Evolutionary conservation across 2,797 vertebrate species (phyloP).

Genomic region (Tapera naevia): DNA sequence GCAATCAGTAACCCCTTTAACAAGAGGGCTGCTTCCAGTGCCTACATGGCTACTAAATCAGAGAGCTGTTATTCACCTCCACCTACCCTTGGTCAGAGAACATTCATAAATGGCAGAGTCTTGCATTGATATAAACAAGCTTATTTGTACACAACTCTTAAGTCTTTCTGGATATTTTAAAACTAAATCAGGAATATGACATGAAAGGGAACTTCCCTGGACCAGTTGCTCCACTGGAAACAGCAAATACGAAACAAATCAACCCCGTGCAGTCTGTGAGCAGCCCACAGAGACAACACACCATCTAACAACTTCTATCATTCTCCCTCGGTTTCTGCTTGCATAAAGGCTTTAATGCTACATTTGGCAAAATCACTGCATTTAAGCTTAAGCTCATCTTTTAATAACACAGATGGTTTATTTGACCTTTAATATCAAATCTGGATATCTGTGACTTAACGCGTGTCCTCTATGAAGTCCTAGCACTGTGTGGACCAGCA

Average conservation of each 20-base stretch:
- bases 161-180: background rate
- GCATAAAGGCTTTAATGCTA: constrained; percentile 9
- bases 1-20: background rate
- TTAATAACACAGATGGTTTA: constrained; percentile 1
- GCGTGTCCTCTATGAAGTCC: background rate
- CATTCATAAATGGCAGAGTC: too few relatives aligned
- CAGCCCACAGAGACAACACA: background rate
- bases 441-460: background rate
- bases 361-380: background rate
- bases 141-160: background rate
- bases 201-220: background rate
- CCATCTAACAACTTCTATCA: background rate
- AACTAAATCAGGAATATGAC: background rate
- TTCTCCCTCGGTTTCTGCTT: background rate
- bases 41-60: background rate
- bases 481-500: background rate
- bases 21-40: background rate
- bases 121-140: background rate
- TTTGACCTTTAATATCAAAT: constrained; percentile 14
- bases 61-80: background rate
- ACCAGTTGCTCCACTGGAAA: background rate
- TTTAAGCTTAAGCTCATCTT: constrained; percentile 3
- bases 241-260: background rate
- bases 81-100: too few relatives aligned
- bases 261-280: background rate